Evolutionary conservation across 2,888 invertebrate species (phyloP).

Genomic region (Ormyrus thymus): DNA sequence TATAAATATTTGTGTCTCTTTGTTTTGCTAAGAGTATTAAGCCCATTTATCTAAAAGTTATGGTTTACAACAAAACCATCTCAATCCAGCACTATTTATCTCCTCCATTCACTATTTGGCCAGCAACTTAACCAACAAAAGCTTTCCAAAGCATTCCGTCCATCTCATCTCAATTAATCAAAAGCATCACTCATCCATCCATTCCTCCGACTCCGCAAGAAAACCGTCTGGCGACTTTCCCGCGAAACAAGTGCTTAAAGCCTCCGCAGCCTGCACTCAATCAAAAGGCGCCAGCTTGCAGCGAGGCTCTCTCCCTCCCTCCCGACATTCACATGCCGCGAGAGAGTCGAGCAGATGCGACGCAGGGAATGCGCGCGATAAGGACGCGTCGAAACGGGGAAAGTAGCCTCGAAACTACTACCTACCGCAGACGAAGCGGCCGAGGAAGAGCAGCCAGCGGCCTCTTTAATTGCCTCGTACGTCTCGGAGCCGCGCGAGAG

Average conservation of each 20-base stretch:
- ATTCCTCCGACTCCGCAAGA: not conserved
- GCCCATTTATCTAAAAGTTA: no score
- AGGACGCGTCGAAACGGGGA: constrained; percentile 26
- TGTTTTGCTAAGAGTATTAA: no score
- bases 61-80: no score
- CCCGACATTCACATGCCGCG: not conserved
- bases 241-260: no score
- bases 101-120: no score
- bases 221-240: no score
- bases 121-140: no score
- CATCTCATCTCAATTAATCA: not conserved
- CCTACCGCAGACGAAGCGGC: constrained; percentile 30
- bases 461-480: constrained; percentile 36
- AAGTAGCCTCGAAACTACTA: constrained; percentile 42
- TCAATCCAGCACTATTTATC: no score
- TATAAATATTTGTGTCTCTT: no score
- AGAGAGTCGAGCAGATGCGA: constrained; percentile 25
- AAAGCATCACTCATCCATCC: not conserved
- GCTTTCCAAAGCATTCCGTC: no score
- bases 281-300: not conserved
- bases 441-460: not conserved
- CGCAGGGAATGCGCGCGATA: constrained; percentile 20
- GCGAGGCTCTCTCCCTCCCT: not conserved
- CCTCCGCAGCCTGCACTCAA: no score
- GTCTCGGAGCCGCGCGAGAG: not conserved